Base-by-base conservation (phyloP, 2,113 vertebrate genomes). In the Syngnathoides biaculeatus region DNA sequence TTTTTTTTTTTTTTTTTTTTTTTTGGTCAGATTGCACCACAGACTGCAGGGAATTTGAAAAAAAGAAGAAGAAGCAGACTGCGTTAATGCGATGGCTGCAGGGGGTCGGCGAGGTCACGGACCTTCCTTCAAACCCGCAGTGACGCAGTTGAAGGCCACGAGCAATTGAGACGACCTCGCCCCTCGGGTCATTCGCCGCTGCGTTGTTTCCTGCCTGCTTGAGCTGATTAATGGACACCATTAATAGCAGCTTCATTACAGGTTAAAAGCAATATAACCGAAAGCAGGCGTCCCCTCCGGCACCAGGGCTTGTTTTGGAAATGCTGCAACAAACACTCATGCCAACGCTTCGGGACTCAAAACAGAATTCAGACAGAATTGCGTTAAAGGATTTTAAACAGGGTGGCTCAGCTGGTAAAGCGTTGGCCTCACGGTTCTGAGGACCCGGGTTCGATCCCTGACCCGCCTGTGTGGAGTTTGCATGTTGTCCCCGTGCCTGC, bases 211-310 rank as follows among this genome's bases (percentile, higher is more conserved):
- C 61, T 69, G 61, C 65, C 52, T 55, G 27, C 39, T 47, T 0
- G 3, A 14, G 61, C 71, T 88, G 86, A 91, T 89, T 89, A 86
- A 90, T 84, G 67, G 56, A 40, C 61, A 64, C 81, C 89, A 90
- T 91, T 88, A 90, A 86, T 84, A 60, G 65, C 24, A 24, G 26
- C 64, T 82, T 76, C 84, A 79, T n/a, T 11, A 40, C 68, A 69
- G 74, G 79, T 69, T 69, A 64, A 64, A 55, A 35, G 69, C 74
- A 82, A 75, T 80, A 77, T 81, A 78, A 83, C 81, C 63, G 75
- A 39, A 72, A 71, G 69, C 30, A 70, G 40, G 62, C 50, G 35
- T 42, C 56, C 58, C 74, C 35, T 74, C 66, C 68, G 68, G 40
- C 71, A 80, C 42, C 67, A 70, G 68, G 13, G 14, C 5, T 56